Percentiles rank a stretch among this genome's conserved stretches.
phyloP scores from a whole-genome alignment of 2,888 invertebrate species.

The Dorcus parallelipipedus region DNA sequence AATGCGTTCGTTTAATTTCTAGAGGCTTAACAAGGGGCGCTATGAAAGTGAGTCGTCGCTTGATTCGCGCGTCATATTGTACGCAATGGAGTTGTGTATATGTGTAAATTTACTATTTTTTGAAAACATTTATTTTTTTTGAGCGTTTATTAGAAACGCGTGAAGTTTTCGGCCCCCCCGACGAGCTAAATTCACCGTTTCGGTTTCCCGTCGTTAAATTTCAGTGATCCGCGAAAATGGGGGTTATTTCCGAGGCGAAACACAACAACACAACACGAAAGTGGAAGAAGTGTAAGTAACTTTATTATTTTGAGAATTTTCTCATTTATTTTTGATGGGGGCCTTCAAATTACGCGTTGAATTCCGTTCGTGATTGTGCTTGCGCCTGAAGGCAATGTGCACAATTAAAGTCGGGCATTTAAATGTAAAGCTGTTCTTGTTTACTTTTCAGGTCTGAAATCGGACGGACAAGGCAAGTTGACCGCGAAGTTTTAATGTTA shows the following conservation, averaged over 20 bases:
- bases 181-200: no score
- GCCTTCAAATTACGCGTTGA: no score
- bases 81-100: conserved; percentile 62
- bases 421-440: neutral
- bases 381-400: no score
- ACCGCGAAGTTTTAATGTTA: neutral
- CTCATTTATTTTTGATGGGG: no score
- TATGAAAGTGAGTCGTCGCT: conserved; percentile 26
- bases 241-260: conserved; percentile 34
- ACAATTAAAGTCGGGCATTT: no score
- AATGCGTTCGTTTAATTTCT: conserved; percentile 9
- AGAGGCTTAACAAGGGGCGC: neutral
- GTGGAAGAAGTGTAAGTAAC: conserved; percentile 28
- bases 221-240: conserved; percentile 19
- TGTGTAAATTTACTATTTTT: conserved; percentile 27
- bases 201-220: no score
- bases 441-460: neutral
- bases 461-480: neutral
- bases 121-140: conserved; percentile 12
- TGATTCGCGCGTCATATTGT: conserved; percentile 62
- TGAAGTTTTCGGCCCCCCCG: neutral
- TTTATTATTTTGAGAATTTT: no score
- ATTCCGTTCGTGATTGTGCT: no score
- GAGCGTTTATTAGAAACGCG: neutral
- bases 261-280: conserved; percentile 28